These are phyloP conservation scores for Alfaro cultratus DNA, from an alignment of 2,797 vertebrate genomes.

Conservation along the genomic window DNA sequence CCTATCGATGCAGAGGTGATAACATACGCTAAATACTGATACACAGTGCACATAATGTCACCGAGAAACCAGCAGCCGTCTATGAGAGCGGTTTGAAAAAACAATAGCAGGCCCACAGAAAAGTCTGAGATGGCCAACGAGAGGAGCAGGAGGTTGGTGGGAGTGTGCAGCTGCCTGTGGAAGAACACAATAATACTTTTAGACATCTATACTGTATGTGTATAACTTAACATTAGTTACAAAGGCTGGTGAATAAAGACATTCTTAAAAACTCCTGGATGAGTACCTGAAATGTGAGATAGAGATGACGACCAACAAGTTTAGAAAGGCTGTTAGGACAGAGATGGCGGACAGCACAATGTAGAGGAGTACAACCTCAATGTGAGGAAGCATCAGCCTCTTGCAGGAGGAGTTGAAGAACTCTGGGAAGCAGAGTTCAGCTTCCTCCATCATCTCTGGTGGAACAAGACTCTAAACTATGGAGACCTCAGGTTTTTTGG, in stretches of 20 bases:
- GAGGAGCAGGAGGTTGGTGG: constrained; percentile 48
- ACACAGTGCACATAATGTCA: constrained; percentile 28
- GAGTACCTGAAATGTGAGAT: constrained; percentile 12
- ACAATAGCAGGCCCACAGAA: constrained; percentile 21
- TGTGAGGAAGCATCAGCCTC: not conserved
- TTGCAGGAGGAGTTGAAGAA: constrained; percentile 34
- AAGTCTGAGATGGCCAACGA: constrained; percentile 51
- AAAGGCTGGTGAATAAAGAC: not conserved
- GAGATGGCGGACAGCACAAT: constrained; percentile 13
- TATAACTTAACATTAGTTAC: not conserved
- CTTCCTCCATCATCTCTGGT: constrained; percentile 1
- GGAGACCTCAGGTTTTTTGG: too few species aligned
- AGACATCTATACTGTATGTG: not conserved
- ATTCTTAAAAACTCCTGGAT: not conserved
- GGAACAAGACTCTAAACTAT: not conserved
- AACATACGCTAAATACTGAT: constrained; percentile 12
- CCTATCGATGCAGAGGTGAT: constrained; percentile 32
- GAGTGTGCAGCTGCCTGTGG: constrained; percentile 42
- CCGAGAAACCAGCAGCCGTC: constrained; percentile 37
- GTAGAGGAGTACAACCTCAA: not conserved
- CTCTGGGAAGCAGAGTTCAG: constrained; percentile 42
- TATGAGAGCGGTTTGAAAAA: constrained; percentile 9
- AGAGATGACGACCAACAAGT: constrained; percentile 26
- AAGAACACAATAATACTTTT: not conserved
- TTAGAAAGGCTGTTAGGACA: constrained; percentile 19